Evolutionary conservation across 2,888 invertebrate species (phyloP).

Genomic region (Patella depressa): DNA sequence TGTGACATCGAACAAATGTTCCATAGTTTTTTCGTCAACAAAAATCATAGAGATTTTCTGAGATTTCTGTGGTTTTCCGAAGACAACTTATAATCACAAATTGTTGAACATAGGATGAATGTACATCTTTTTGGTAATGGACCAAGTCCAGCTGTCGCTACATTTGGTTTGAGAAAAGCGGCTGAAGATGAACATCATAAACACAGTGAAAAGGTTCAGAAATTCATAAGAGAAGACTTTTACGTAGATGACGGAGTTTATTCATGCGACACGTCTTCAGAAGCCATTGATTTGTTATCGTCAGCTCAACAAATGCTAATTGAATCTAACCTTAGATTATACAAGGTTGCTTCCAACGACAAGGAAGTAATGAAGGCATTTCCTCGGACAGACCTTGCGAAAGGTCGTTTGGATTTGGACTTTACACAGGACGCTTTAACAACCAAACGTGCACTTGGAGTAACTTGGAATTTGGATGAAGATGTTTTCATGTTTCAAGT

Average conservation of each 20-base stretch:
- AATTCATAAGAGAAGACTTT: conserved; percentile 27
- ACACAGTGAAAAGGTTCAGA: conserved; percentile 22
- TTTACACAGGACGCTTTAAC: too few species aligned
- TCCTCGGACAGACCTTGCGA: too few species aligned
- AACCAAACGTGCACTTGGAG: too few species aligned
- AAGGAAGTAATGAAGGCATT: too few species aligned
- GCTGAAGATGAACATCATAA: conserved; percentile 16
- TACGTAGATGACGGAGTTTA: conserved; percentile 34
- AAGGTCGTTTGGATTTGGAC: too few species aligned
- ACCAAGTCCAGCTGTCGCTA: conserved; percentile 27
- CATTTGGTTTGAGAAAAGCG: conserved; percentile 22
- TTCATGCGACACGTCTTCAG: conserved; percentile 13
- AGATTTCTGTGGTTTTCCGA: conserved; percentile 30
- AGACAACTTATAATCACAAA: conserved; percentile 16
- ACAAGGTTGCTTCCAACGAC: too few species aligned
- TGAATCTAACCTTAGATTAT: too few species aligned
- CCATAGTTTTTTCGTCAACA: too few species aligned
- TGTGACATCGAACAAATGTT: conserved; percentile 31
- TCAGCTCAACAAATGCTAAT: too few species aligned
- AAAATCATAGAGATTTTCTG: conserved; percentile 22
- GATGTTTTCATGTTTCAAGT: too few species aligned
- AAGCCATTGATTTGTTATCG: conserved; percentile 11
- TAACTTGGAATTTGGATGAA: too few species aligned
- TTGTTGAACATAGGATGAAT: conserved; percentile 26
- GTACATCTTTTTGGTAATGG: conserved; percentile 30